These are phyloP conservation scores for Geotrupes spiniger DNA, from an alignment of 2,888 invertebrate genomes.

Conservation along the genomic window DNA sequence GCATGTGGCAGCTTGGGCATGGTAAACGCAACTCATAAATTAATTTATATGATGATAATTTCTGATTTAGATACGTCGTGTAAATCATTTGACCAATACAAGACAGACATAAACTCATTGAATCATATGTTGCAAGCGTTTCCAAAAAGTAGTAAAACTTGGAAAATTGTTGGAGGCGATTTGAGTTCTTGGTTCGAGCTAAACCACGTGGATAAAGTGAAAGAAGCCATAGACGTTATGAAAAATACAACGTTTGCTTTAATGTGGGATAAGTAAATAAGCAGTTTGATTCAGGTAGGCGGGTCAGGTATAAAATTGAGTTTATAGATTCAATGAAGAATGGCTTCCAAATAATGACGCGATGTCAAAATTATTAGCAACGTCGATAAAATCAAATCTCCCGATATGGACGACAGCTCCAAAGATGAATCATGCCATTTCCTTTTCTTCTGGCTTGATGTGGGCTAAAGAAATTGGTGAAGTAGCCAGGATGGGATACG, in stretches of 20 bases:
- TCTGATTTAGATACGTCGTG: slow-evolving; percentile 52
- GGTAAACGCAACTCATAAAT: slow-evolving; percentile 53
- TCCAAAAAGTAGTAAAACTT: slow-evolving; percentile 52
- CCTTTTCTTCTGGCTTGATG: slow-evolving; percentile 60
- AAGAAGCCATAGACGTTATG: slow-evolving; percentile 50
- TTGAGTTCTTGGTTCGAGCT: slow-evolving; percentile 55
- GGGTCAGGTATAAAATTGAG: not conserved
- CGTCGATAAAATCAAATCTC: slow-evolving; percentile 16
- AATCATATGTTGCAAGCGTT: slow-evolving; percentile 66
- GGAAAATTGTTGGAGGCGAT: slow-evolving; percentile 64
- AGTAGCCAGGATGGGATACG: slow-evolving; percentile 68
- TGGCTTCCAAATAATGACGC: slow-evolving; percentile 7
- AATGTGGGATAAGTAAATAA: slow-evolving; percentile 73
- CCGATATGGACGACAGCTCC: slow-evolving; percentile 44
- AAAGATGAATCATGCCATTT: slow-evolving; percentile 36
- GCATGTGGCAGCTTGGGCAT: slow-evolving; percentile 73
- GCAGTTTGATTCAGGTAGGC: not conserved
- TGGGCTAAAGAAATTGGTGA: slow-evolving; percentile 74
- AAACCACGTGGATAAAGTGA: slow-evolving; percentile 48
- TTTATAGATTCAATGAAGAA: slow-evolving; percentile 6
- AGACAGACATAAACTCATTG: slow-evolving; percentile 61
- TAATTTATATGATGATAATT: slow-evolving; percentile 1
- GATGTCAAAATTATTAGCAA: slow-evolving; percentile 1
- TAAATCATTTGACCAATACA: slow-evolving; percentile 58
- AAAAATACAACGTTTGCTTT: slow-evolving; percentile 62